These are phyloP conservation scores for Psylliodes chrysocephalus DNA, from an alignment of 2,888 invertebrate genomes.

Conservation along the genomic window DNA sequence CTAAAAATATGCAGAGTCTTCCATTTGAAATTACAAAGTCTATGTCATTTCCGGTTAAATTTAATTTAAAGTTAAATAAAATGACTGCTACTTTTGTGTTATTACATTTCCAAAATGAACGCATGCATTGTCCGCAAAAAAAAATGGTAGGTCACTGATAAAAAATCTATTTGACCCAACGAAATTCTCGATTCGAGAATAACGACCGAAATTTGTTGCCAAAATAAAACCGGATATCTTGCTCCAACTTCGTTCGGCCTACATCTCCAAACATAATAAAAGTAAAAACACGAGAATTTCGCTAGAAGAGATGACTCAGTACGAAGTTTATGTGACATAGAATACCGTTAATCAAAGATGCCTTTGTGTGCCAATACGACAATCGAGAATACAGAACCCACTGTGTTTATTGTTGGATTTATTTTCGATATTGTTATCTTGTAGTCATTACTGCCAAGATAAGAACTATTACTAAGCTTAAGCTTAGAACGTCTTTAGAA, in stretches of 20 bases:
- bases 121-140: too few relatives aligned
- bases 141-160: background rate
- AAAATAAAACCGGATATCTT: constrained; percentile 9
- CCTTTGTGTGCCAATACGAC: constrained; percentile 14
- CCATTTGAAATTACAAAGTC: too few relatives aligned
- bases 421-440: background rate
- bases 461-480: background rate
- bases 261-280: background rate
- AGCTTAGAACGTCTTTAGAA: too few relatives aligned
- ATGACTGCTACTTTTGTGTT: too few relatives aligned
- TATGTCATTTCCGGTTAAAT: too few relatives aligned
- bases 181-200: constrained; percentile 3
- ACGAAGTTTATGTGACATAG: constrained; percentile 20
- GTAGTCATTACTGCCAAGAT: background rate
- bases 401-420: background rate
- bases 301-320: constrained; percentile 25
- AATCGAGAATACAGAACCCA: background rate
- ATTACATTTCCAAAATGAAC: too few relatives aligned
- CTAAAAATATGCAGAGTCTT: too few relatives aligned
- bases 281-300: constrained; percentile 23
- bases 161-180: background rate
- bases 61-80: too few relatives aligned
- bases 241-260: background rate
- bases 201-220: constrained; percentile 8
- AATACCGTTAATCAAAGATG: constrained; percentile 20